Conservation (phyloP, 2,797 vertebrate genomes). For the Eleutherodactylus coqui region DNA sequence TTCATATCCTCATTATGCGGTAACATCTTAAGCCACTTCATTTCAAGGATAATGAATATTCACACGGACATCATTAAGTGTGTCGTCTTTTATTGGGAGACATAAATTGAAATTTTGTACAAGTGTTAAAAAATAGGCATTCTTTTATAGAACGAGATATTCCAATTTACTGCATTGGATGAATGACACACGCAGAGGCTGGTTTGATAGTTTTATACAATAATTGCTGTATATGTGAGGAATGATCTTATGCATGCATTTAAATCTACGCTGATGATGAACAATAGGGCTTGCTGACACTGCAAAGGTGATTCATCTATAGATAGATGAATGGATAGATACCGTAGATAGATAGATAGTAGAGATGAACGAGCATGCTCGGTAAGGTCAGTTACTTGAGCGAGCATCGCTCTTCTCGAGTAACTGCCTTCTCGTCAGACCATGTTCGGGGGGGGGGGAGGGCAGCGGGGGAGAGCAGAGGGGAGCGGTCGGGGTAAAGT, state of each 20-base stretch:
- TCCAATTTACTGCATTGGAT: background rate
- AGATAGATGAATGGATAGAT: too few species aligned
- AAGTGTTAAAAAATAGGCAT: background rate
- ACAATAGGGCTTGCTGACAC: background rate
- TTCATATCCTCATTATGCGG: slow-evolving; percentile 29
- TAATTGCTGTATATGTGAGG: background rate
- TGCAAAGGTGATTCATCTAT: background rate
- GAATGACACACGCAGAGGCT: background rate
- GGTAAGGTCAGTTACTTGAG: too few species aligned
- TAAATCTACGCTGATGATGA: background rate
- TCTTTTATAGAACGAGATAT: background rate
- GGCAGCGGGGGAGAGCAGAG: too few species aligned
- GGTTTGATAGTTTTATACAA: background rate
- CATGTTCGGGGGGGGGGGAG: too few species aligned
- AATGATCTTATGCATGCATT: background rate
- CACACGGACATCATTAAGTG: background rate
- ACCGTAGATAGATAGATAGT: too few species aligned
- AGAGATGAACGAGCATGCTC: too few species aligned
- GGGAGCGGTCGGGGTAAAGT: too few species aligned
- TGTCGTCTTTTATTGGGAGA: background rate
- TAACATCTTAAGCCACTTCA: slow-evolving; percentile 13
- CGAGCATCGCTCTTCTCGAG: too few species aligned
- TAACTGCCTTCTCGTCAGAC: too few species aligned
- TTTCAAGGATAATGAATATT: slow-evolving; percentile 3
- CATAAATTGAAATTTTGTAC: background rate